Conservation (phyloP, 64 coral and sea anemone species). For the Stichodactyla mertensii region DNA sequence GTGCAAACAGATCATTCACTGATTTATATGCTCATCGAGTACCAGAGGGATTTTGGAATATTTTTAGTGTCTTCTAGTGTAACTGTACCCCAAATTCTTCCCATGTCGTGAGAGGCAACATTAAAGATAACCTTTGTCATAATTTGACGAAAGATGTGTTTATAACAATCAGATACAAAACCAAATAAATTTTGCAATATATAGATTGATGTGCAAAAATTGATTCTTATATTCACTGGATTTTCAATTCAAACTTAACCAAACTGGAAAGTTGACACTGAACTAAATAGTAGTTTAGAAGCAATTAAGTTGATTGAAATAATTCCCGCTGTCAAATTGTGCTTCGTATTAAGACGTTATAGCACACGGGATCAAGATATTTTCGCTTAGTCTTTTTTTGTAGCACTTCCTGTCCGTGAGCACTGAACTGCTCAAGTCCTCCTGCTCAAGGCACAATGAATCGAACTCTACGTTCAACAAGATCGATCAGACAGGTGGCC, state of each 20-base stretch:
- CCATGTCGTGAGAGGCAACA: background rate
- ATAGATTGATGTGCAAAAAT: background rate
- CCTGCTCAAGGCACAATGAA: background rate
- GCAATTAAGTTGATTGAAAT: background rate
- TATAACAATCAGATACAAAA: background rate
- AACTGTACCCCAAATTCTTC: constrained; percentile 11
- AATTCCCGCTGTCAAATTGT: background rate
- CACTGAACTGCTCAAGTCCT: background rate
- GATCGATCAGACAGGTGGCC: constrained; percentile 5
- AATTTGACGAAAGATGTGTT: constrained; percentile 4
- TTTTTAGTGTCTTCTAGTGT: background rate
- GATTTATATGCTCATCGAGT: background rate
- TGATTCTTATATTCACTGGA: too few species aligned
- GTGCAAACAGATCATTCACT: background rate
- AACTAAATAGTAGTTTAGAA: background rate
- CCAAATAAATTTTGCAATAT: background rate
- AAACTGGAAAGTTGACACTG: background rate
- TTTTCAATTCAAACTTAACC: too few species aligned
- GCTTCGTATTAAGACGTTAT: background rate
- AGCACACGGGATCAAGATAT: background rate
- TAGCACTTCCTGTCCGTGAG: background rate
- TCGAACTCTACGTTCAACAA: background rate
- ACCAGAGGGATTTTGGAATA: background rate
- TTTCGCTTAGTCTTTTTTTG: background rate
- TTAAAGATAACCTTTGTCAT: constrained; percentile 1